Evolutionary conservation across 2,797 vertebrate genomes (phyloP), one percentile per base, ranked within the genome.

Genomic region (Crossoptilon crossoptilon): DNA sequence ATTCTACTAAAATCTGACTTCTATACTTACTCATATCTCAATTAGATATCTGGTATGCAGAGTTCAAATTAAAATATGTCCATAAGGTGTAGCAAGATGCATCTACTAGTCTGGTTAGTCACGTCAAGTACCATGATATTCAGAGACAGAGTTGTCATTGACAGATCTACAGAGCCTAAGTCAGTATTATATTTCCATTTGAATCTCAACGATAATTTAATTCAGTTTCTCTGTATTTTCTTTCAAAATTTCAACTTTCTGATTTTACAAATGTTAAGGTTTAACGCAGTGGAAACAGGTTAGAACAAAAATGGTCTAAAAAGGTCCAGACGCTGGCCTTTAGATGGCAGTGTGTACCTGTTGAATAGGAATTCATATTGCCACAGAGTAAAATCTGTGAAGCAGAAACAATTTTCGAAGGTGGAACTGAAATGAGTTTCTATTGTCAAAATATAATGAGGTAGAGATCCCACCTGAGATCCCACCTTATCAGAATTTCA

Each of bases 331-430:
- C 46, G 80, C 53, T 96, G 95, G 94, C 96, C 98, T 97, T 96
- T 98, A 98, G 98, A 96, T 98, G 98, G 97, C 98, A 98, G 96
- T 97, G 91, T 97, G 93, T 96, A 91, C 88, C 96, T 98, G 96
- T 97, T 97, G 87, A 97, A 97, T 91, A 73, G 72, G 78, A 95
- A 67, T 88, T 68, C 37, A 89, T 70, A 82, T 1, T 33, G 8
- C 3, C 87, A 49, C 31, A 46, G 67, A 70, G 71, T 58, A 68
- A 72, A 95, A 94, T 78, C 59, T n/a, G 13, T 35, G 71, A 69
- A 90, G 71, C 46, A 58, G 59, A 93, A 95, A 58, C 5, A 37
- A 67, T 69, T 74, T 91, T 80, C 63, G 85, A 68, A 87, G 48
- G 66, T 53, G 43, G 87, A 95, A 58, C 49, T 41, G 44, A 39